Evolutionary conservation across 2,888 invertebrate genomes (phyloP).

Genomic region (Cephus pulcher): DNA sequence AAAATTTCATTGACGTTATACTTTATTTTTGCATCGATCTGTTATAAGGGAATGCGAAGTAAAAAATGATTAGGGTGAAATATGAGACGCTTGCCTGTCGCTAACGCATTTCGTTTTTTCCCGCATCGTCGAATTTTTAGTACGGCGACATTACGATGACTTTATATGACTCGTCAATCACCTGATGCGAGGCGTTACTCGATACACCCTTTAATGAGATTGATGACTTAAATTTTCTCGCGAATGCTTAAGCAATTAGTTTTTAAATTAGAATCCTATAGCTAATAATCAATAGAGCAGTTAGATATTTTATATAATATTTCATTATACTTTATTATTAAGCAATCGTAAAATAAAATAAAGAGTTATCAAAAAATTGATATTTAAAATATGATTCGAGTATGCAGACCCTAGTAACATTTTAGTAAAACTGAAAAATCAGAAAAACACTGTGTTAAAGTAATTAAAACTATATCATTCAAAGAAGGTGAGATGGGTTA

Average conservation of each 20-base stretch:
- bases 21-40: background rate
- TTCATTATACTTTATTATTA: background rate
- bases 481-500: background rate
- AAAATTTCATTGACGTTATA: background rate
- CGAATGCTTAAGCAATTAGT: background rate
- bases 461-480: background rate
- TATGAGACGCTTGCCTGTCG: background rate
- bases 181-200: background rate
- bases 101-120: background rate
- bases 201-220: background rate
- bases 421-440: background rate
- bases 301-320: background rate
- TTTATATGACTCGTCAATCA: background rate
- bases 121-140: background rate
- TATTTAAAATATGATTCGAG: background rate
- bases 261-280: background rate
- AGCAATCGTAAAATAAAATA: background rate
- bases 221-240: background rate
- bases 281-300: background rate
- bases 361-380: background rate
- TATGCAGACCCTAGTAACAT: background rate
- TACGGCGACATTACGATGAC: background rate
- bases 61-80: background rate
- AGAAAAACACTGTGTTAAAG: background rate
- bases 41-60: background rate